Evolutionary conservation across 2,888 invertebrate genomes (phyloP), one percentile per base, ranked within the genome.

Genomic region (Reticulitermes lucifugus): DNA sequence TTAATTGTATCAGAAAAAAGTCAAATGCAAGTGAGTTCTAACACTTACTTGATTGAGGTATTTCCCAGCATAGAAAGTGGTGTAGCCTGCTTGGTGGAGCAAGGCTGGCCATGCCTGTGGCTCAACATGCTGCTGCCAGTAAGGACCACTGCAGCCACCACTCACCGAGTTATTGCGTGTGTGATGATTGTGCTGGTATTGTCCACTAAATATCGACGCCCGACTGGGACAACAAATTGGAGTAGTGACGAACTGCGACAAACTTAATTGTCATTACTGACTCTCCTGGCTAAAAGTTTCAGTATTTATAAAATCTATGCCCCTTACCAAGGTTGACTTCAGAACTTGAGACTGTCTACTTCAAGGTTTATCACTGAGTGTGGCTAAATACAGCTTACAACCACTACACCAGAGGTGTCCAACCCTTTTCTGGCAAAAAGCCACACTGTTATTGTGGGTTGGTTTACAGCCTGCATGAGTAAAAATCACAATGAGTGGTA

Each of bases 201-300:
- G 92, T 0, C 98, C 98, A 0, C 96, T 96, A 41, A 98, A 92
- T 81, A 98, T 93, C 55, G 96, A 95, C 10, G 97, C 95, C n/a
- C 98, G 94, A 88, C 97, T 97, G 0, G 98, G 98, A 88, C 98
- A 98, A 90, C 98, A 98, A 73, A 98, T 93, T 0, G 98, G 98
- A 0, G 96, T 95, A 71, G 95, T 95, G 0, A 95, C 96, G 91
- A 95, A 98, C 97, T 97, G 89, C 79, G 91, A 90, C 83, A 71
- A 86, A 55, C 14, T 55, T 18, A 14, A 12, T 7, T 46, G 12
- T 46, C 6, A 46, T 46, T 46, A 3, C 46, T 46, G 4, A 12
- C 12, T 55, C 14, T 55, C 18, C 18, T 55, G 18, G 18, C 4
- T 55, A 14, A 55, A 46, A 12, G 46, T 12, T 55, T 55, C 18